Conservation (phyloP, 2,113 vertebrate genomes). For the Desmodus rotundus region DNA sequence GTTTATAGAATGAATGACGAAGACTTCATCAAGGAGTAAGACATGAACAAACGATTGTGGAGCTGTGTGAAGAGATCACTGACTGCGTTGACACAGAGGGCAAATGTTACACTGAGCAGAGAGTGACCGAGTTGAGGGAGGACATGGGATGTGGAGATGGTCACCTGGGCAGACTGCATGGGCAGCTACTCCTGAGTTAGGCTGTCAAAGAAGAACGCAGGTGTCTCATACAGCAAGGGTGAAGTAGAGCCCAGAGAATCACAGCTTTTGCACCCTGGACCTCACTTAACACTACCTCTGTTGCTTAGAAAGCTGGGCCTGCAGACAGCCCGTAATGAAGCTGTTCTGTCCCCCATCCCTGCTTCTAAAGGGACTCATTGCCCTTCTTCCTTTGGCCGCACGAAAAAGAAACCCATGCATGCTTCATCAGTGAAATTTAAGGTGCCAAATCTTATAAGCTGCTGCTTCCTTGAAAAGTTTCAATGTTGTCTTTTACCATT, state of each 20-base stretch:
- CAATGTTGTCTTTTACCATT: neutral
- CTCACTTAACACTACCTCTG: neutral
- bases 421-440: neutral
- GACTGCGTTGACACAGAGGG: neutral
- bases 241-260: neutral
- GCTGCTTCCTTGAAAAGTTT: neutral
- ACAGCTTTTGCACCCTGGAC: neutral
- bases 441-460: neutral
- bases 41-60: neutral
- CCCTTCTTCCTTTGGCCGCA: neutral
- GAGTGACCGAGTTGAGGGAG: too few relatives aligned
- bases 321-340: neutral
- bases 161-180: neutral
- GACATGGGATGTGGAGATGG: rapidly evolving
- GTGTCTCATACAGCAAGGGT: neutral
- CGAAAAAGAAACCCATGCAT: neutral
- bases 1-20: neutral
- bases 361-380: neutral
- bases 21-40: neutral
- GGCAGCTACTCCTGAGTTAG: neutral
- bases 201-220: neutral
- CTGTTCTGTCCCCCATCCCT: neutral
- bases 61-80: neutral
- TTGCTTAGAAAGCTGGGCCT: neutral
- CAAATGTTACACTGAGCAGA: neutral